Evolutionary conservation across 2,888 invertebrate genomes (phyloP).

Genomic region (Tortrix viridana): DNA sequence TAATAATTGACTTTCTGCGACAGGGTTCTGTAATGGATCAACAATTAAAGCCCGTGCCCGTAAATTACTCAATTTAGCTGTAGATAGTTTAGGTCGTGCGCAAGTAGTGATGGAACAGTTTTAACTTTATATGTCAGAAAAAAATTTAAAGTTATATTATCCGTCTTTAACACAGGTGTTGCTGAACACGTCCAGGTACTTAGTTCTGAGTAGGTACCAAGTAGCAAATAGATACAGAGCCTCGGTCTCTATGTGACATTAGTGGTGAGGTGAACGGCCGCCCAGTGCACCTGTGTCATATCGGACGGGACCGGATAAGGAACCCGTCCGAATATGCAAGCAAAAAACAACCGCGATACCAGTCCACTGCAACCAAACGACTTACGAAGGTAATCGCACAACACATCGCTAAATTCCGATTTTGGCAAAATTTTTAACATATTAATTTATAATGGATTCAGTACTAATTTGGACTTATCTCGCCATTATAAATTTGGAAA

Average conservation of each 20-base stretch:
- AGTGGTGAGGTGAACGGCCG: conserved; percentile 66
- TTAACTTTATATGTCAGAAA: too few relatives aligned
- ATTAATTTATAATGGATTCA: not conserved
- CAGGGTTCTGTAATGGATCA: too few relatives aligned
- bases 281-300: conserved; percentile 67
- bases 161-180: too few relatives aligned
- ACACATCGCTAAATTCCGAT: conserved; percentile 5
- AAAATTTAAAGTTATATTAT: too few relatives aligned
- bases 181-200: too few relatives aligned
- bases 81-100: too few relatives aligned
- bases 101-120: too few relatives aligned
- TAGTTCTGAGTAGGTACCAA: not conserved
- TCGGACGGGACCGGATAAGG: conserved; percentile 47
- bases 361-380: conserved; percentile 45
- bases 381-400: conserved; percentile 17
- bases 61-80: too few relatives aligned
- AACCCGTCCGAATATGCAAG: conserved; percentile 66
- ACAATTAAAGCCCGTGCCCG: too few relatives aligned
- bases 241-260: conserved; percentile 9
- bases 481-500: conserved; percentile 15
- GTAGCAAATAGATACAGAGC: not conserved
- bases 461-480: conserved; percentile 15
- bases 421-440: conserved; percentile 16
- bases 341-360: conserved; percentile 63
- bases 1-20: too few relatives aligned